Percentiles rank a stretch among this genome's conserved stretches.
These are phyloP conservation scores for Salpingus planirostris DNA, from an alignment of 2,888 invertebrate genomes.

Conservation along the genomic window DNA sequence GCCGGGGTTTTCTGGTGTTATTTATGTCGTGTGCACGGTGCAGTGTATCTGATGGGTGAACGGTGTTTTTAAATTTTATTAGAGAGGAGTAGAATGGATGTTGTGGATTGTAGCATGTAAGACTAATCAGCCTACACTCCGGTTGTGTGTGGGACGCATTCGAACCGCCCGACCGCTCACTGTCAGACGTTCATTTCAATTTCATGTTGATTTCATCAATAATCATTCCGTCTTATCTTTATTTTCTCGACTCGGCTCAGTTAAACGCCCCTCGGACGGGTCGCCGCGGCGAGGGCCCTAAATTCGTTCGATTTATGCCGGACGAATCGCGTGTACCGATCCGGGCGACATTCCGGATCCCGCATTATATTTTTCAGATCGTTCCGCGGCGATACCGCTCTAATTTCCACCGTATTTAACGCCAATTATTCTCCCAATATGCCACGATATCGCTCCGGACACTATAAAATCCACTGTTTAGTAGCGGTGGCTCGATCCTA, in stretches of 20 bases:
- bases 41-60: slow-evolving; percentile 9
- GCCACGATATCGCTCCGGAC: too few relatives aligned
- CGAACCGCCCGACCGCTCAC: slow-evolving; percentile 26
- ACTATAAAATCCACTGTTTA: too few relatives aligned
- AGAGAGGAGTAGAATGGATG: slow-evolving; percentile 25
- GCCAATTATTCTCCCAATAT: slow-evolving; percentile 13
- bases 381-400: too few relatives aligned
- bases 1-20: slow-evolving; percentile 8
- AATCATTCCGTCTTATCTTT: slow-evolving; percentile 25
- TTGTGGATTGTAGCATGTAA: slow-evolving; percentile 30
- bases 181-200: slow-evolving; percentile 24
- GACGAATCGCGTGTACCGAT: too few relatives aligned
- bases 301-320: too few relatives aligned
- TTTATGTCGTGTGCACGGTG: slow-evolving; percentile 9
- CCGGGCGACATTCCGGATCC: too few relatives aligned
- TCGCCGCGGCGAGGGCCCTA: too few relatives aligned
- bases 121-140: slow-evolving; percentile 34
- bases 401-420: too few relatives aligned
- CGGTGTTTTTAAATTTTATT: slow-evolving; percentile 16
- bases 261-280: slow-evolving; percentile 16
- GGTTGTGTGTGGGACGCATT: slow-evolving; percentile 31
- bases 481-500: slow-evolving; percentile 9
- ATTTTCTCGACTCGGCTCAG: slow-evolving; percentile 19
- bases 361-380: too few relatives aligned
- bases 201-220: slow-evolving; percentile 26